Conservation (phyloP, 1,140 invertebrate genomes). For the Anoplophora glabripennis region DNA sequence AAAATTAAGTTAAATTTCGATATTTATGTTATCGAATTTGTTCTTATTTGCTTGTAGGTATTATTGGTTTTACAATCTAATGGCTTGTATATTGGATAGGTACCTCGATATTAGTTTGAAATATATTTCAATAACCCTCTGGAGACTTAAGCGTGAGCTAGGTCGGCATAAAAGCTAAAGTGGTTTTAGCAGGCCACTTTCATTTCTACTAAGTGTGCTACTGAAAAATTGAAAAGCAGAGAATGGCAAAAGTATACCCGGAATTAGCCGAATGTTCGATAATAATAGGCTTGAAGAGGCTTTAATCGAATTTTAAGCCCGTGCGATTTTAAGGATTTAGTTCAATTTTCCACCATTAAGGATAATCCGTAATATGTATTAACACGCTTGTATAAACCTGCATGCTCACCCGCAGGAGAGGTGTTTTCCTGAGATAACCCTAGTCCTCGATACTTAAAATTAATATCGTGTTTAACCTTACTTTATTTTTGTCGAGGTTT, state of each 20-base stretch:
- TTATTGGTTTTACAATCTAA: no score
- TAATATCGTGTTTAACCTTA: no score
- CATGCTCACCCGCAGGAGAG: constrained; percentile 6
- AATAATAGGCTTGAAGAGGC: neutral
- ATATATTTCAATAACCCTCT: no score
- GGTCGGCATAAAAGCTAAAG: no score
- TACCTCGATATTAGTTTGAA: no score
- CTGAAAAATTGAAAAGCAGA: neutral
- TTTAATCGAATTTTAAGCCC: constrained; percentile 16
- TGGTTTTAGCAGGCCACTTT: neutral
- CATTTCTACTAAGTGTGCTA: neutral
- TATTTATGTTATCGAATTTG: no score
- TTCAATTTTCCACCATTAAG: constrained; percentile 9
- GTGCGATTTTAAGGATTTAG: constrained; percentile 4
- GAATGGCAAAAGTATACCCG: neutral
- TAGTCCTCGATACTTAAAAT: no score
- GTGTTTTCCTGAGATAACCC: neutral
- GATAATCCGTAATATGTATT: constrained; percentile 15
- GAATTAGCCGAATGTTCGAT: neutral
- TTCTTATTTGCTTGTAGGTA: no score
- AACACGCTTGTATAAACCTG: constrained; percentile 14
- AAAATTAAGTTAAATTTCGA: no score
- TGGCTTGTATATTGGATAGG: no score
- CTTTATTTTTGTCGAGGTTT: no score
- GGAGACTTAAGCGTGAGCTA: no score